Evolutionary conservation across 2,113 vertebrate genomes (phyloP).

Genomic region (Balaeniceps rex): DNA sequence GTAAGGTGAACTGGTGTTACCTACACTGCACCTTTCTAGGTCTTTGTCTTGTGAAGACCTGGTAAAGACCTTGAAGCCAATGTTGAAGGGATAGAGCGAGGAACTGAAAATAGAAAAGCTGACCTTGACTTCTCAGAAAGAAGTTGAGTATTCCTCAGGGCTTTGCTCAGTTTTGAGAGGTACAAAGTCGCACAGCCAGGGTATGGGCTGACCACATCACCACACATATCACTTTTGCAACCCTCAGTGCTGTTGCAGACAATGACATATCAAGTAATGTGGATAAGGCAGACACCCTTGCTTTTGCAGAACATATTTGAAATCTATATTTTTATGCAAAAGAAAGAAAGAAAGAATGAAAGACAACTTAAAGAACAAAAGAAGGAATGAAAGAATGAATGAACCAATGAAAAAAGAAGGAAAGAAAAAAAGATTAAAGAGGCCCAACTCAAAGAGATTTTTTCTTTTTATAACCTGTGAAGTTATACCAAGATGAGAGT

Average conservation of each 20-base stretch:
- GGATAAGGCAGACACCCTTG: neutral
- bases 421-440: neutral
- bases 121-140: slow-evolving; percentile 11
- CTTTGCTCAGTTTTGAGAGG: slow-evolving; percentile 7
- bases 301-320: neutral
- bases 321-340: neutral
- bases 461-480: neutral
- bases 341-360: neutral
- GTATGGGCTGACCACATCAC: neutral
- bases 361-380: neutral
- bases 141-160: neutral
- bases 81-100: neutral
- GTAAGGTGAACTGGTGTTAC: neutral
- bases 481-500: neutral
- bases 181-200: neutral
- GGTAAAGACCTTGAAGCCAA: slow-evolving; percentile 8
- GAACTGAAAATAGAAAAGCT: slow-evolving; percentile 12
- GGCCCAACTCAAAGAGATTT: neutral
- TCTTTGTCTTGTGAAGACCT: neutral
- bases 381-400: neutral
- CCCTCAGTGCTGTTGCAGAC: neutral
- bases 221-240: neutral
- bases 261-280: neutral
- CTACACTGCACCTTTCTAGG: neutral
- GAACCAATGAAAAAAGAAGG: neutral